Conservation (phyloP, 2,888 invertebrate genomes). For the Hedya salicella region DNA sequence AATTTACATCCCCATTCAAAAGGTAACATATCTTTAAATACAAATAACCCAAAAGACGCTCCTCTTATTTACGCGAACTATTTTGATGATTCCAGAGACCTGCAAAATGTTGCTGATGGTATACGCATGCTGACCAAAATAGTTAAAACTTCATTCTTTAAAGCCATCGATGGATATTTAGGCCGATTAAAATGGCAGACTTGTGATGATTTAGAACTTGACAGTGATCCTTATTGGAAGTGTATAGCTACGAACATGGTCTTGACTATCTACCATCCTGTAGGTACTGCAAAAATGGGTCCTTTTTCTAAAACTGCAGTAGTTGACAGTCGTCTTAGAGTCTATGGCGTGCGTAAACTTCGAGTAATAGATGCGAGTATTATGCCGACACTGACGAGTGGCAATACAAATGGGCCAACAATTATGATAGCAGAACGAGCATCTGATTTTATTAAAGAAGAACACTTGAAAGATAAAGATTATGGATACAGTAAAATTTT, state of each 20-base stretch:
- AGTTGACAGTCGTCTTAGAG: constrained; percentile 85
- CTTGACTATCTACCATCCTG: constrained; percentile 87
- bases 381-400: constrained; percentile 90
- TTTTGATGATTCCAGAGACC: constrained; percentile 82
- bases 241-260: constrained; percentile 77
- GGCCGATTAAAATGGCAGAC: constrained; percentile 57
- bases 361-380: constrained; percentile 91
- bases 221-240: constrained; percentile 63
- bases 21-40: constrained; percentile 83
- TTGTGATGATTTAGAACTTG: constrained; percentile 57
- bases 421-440: constrained; percentile 93
- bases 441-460: constrained; percentile 88
- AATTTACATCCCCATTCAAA: constrained; percentile 80
- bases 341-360: constrained; percentile 86
- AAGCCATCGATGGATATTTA: constrained; percentile 57
- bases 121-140: constrained; percentile 60
- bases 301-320: constrained; percentile 71
- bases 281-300: constrained; percentile 87
- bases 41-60: constrained; percentile 82
- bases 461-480: constrained; percentile 41
- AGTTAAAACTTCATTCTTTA: constrained; percentile 58
- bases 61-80: constrained; percentile 88
- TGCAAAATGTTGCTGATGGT: constrained; percentile 61
- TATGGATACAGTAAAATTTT: background rate
- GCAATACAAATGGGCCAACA: constrained; percentile 91